Conservation (phyloP, 2,888 invertebrate species). For the Drosophila buzzatii region DNA sequence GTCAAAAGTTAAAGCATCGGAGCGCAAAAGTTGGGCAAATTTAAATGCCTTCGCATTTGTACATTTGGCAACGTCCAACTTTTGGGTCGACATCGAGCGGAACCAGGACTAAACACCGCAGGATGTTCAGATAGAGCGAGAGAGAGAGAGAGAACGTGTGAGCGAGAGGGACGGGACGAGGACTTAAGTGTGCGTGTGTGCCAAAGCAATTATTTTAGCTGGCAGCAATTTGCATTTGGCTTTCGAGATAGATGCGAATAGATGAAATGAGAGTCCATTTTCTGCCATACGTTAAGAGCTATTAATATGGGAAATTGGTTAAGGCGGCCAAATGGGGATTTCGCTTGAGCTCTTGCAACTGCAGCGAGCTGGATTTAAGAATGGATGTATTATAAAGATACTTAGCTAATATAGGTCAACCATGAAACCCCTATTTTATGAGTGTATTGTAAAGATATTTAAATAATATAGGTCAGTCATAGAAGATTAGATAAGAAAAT, state of each 20-base stretch:
- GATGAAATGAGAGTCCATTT: conserved; percentile 22
- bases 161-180: not conserved
- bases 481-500: too few species aligned
- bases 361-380: not conserved
- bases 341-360: not conserved
- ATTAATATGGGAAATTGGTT: not conserved
- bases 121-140: not conserved
- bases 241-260: conserved; percentile 47
- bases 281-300: conserved; percentile 1
- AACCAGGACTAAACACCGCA: conserved; percentile 23
- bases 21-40: conserved; percentile 79
- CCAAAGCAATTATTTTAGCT: conserved; percentile 80
- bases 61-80: conserved; percentile 70
- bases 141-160: not conserved
- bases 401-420: not conserved
- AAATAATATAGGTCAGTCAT: too few species aligned
- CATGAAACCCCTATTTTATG: too few species aligned
- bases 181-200: conserved; percentile 54
- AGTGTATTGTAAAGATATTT: too few species aligned
- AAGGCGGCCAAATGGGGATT: not conserved
- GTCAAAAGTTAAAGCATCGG: conserved; percentile 78
- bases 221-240: conserved; percentile 74
- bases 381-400: not conserved
- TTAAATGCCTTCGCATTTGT: conserved; percentile 75
- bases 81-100: conserved; percentile 55